Base-by-base conservation (phyloP, 2,888 invertebrate genomes). In the Melanargia galathea region DNA sequence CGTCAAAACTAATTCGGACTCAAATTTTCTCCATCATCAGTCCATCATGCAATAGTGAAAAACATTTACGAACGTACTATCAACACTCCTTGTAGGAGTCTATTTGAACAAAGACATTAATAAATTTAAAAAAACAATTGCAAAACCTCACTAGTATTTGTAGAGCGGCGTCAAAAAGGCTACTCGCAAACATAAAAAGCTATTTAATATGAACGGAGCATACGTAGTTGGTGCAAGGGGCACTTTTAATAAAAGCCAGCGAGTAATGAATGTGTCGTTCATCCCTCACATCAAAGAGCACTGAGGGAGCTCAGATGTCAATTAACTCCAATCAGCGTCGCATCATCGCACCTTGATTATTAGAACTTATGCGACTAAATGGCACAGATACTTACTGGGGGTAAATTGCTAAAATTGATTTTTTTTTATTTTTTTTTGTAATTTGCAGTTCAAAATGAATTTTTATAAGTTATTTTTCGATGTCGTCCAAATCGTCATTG, bases 261-360 rank as follows among this genome's bases (percentile, higher is more conserved):
- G 45, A 65, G 59, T 63, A 65, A 68, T 64, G 60, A 63, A 62
- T 65, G 57, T 60, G 60, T 55, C 61, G 65, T 68, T 68, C 62
- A 64, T 62, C 69, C 62, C 69, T 68, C 54, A 71, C 73, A 74
- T 76, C 76, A 77, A 76, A 75, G 74, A 67, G 62, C 62, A 63
- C 62, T 43, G 60, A 66, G 43, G 81, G 82, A 75, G 73, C 74
- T 77, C 80, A 87, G 81, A 89, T 92, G 86, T 90, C 92, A 93
- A 93, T 93, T 92, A 92, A 90, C 90, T 88, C 85, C 91, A 92
- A 92, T 93, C 92, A 92, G 87, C 82, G 82, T 80, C 83, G 90
- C 85, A 83, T 88, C 84, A 87, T 89, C 87, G 83, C 84, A 83
- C 84, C 87, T 87, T 87, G 90, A 89, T 86, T 66, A 71, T 68